These are phyloP conservation scores for Lomographa bimaculata DNA, from an alignment of 2,888 invertebrate species.

Conservation along the genomic window DNA sequence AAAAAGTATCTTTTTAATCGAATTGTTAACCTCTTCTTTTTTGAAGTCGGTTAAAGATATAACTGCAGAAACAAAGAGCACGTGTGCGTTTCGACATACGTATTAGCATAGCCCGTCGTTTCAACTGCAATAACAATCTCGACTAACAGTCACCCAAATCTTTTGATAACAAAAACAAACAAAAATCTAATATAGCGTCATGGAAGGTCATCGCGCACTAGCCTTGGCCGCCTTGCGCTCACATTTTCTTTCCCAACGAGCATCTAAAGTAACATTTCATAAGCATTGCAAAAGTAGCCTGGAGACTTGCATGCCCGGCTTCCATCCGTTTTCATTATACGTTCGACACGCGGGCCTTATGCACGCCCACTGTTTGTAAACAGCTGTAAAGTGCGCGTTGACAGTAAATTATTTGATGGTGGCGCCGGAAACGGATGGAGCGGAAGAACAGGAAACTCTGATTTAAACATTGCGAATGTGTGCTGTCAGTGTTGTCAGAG, in stretches of 20 bases:
- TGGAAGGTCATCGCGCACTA: slow-evolving; percentile 62
- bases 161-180: slow-evolving; percentile 38
- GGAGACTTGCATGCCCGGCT: slow-evolving; percentile 14
- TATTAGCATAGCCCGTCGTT: no score
- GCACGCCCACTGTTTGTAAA: slow-evolving; percentile 40
- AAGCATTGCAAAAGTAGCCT: slow-evolving; percentile 59
- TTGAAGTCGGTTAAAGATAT: no score
- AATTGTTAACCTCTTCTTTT: no score
- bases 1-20: no score
- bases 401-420: no score
- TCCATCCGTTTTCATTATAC: slow-evolving; percentile 38
- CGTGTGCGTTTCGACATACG: no score
- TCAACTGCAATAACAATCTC: not conserved
- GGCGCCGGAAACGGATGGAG: no score
- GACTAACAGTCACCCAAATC: slow-evolving; percentile 4
- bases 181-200: slow-evolving; percentile 25
- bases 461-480: no score
- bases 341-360: slow-evolving; percentile 43
- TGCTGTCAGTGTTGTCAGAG: no score
- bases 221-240: slow-evolving; percentile 79
- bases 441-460: no score
- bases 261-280: slow-evolving; percentile 78
- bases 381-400: slow-evolving; percentile 2
- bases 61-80: no score
- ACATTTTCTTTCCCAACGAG: slow-evolving; percentile 73